Evolutionary conservation across 2,113 vertebrate species (phyloP).

Genomic region (Grallaria varia): DNA sequence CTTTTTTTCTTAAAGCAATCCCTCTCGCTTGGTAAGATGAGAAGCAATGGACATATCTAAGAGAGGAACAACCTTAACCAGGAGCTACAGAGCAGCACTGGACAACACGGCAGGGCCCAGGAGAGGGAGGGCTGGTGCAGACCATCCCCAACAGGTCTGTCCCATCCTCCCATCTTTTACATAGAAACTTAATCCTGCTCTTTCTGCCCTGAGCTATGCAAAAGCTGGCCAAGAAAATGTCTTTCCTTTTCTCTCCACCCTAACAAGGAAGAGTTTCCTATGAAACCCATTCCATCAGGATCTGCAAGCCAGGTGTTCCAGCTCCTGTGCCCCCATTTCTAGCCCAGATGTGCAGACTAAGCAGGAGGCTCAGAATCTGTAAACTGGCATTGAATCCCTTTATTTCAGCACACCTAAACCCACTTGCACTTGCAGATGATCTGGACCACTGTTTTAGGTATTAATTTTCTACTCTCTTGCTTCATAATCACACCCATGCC

Average conservation of each 20-base stretch:
- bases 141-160: background rate
- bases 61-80: background rate
- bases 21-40: background rate
- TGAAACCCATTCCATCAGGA: background rate
- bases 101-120: background rate
- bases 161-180: background rate
- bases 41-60: background rate
- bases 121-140: background rate
- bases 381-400: background rate
- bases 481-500: background rate
- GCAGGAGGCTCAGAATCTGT: background rate
- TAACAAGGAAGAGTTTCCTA: background rate
- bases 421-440: background rate
- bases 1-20: background rate
- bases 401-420: background rate
- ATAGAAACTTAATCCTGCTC: background rate
- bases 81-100: accelerated
- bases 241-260: background rate
- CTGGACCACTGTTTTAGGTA: background rate
- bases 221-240: background rate
- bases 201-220: background rate
- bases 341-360: background rate
- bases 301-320: background rate
- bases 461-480: background rate
- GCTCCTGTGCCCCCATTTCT: background rate